Conservation (phyloP, 2,888 invertebrate species). For the Cephus runcator region DNA sequence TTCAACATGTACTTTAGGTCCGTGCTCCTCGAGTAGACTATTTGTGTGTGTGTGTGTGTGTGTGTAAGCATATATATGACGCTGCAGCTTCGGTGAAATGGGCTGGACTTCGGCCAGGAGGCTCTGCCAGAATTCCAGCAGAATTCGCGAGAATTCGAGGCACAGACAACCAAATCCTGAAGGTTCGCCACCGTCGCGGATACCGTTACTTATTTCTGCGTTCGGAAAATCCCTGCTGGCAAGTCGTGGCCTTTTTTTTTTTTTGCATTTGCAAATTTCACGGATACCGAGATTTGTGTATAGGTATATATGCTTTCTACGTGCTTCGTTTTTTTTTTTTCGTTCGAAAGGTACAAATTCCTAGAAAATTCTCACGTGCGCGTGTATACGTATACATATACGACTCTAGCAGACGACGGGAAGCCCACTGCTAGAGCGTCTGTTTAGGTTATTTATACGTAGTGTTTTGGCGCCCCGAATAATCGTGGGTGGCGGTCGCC, state of each 20-base stretch:
- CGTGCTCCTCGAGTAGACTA: background rate
- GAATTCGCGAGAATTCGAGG: background rate
- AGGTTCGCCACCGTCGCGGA: background rate
- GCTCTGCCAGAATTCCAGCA: constrained; percentile 36
- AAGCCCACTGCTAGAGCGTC: background rate
- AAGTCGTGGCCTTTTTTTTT: background rate
- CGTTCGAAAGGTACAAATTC: background rate
- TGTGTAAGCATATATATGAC: background rate
- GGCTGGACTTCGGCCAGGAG: constrained; percentile 39
- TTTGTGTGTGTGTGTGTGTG: background rate
- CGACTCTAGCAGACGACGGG: background rate
- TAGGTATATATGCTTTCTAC: background rate
- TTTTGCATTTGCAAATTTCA: background rate
- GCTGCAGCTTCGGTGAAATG: constrained; percentile 26
- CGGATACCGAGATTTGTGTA: background rate
- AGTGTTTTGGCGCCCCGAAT: background rate
- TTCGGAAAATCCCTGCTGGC: background rate
- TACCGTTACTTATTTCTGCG: background rate
- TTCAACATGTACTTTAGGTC: background rate
- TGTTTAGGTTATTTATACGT: background rate
- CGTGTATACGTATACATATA: background rate
- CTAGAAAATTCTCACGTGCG: background rate
- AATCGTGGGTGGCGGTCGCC: background rate
- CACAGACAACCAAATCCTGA: background rate
- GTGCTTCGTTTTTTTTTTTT: background rate